Conservation (phyloP, 2,113 vertebrate species). For the Neolamprologus modestus region DNA sequence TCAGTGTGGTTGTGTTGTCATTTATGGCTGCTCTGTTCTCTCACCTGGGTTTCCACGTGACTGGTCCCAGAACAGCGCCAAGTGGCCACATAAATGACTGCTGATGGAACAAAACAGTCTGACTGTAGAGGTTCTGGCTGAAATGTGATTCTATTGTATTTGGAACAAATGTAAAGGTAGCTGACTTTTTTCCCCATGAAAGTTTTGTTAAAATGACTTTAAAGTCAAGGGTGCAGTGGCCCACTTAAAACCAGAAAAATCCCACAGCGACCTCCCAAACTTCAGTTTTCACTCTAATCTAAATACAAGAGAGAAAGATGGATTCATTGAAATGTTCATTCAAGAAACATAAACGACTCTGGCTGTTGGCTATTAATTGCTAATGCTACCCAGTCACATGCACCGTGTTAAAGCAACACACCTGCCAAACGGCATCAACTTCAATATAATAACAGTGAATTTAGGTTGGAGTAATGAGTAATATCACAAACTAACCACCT, state of each 20-base stretch:
- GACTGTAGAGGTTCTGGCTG: background rate
- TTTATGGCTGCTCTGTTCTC: background rate
- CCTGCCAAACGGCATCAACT: background rate
- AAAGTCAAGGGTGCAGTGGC: background rate
- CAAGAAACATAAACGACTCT: background rate
- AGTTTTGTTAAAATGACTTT: background rate
- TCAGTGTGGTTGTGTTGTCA: background rate
- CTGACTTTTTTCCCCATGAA: background rate
- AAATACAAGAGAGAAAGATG: background rate
- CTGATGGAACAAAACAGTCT: background rate
- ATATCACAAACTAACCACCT: background rate
- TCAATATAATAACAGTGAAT: background rate
- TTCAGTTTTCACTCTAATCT: background rate
- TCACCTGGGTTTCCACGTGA: fast-evolving
- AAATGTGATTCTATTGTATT: background rate
- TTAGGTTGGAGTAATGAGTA: background rate
- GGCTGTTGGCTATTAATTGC: background rate
- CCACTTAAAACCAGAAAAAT: background rate
- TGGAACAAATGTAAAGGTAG: background rate
- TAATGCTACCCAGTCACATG: background rate
- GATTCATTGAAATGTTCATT: background rate
- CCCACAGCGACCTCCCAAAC: fast-evolving
- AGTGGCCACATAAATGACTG: background rate
- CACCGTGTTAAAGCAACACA: background rate
- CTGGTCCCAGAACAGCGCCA: fast-evolving